Evolutionary conservation across 2,113 vertebrate genomes (phyloP), one percentile per base, ranked within the genome.

Genomic region (Paramormyrops kingsleyae): DNA sequence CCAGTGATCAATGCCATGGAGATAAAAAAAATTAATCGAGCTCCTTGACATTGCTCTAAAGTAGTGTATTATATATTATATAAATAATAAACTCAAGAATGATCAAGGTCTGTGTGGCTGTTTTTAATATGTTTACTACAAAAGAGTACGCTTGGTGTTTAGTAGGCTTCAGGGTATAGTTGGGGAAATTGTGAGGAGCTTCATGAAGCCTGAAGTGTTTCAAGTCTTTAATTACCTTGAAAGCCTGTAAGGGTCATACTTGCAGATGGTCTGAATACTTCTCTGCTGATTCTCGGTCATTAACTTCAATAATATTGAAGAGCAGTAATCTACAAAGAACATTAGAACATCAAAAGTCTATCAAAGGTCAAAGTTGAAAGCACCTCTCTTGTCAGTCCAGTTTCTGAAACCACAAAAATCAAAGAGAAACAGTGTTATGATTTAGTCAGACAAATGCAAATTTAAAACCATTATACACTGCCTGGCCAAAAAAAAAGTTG

Each of bases 291-390:
- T 42, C 31, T 31, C 2, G 0, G 35, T 39, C 35, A 80, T 80
- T 80, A 70, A 70, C 3, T 83, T 21, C 35, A 42, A 83, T 44
- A 46, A 47, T 47, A 44, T 84, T 84, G 35, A 84, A 44, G 21
- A 86, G 24, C 2, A 49, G n/a, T 15, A 47, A 86, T 50, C 21
- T 49, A 49, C 83, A 49, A 86, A 49, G 44, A 50, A 27, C 74
- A 80, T 39, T 42, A 80, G 4, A 86, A 49, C 83, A 49, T 86
- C 83, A 86, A 86, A 86, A 47, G 83, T 27, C 9, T 24, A n/a
- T 86, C 44, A 86, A 86, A 86, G 46, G 83, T 84, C 83, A 86
- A 47, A 47, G 83, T 50, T 50, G 47, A 84, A 84, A 84, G 83
- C 83, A 44, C 19, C 42, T 44, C 19, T 84, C 83, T 47, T 84